Percentiles rank a stretch among this genome's conserved stretches.
These are phyloP conservation scores for Equus przewalskii DNA, from an alignment of 2,113 vertebrate genomes.

Conservation along the genomic window DNA sequence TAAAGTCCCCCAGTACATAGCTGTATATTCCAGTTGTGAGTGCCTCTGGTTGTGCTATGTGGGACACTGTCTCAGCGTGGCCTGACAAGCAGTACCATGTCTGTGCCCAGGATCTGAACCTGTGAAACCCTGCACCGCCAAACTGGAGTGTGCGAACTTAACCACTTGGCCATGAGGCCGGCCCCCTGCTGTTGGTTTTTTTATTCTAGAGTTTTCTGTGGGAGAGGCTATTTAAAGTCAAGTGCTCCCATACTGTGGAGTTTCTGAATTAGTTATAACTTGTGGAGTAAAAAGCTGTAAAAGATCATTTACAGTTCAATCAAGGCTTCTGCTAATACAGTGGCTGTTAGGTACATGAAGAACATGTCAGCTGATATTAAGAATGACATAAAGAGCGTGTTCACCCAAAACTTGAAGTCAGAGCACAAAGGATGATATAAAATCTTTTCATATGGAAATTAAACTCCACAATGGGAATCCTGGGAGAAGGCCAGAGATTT, in stretches of 20 bases:
- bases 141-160: too few relatives aligned
- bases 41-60: too few relatives aligned
- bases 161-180: too few relatives aligned
- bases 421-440: constrained; percentile 73
- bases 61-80: too few relatives aligned
- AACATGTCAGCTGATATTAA: constrained; percentile 73
- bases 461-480: constrained; percentile 55
- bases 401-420: constrained; percentile 74
- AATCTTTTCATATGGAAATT: constrained; percentile 79
- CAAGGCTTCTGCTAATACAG: constrained; percentile 67
- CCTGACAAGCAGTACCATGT: too few relatives aligned
- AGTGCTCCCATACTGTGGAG: background rate
- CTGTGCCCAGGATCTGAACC: too few relatives aligned
- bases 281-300: constrained; percentile 50
- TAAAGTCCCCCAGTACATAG: too few relatives aligned
- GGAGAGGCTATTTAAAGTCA: constrained; percentile 49
- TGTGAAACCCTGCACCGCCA: too few relatives aligned
- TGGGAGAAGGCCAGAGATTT: constrained; percentile 70
- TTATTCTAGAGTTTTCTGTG: constrained; percentile 18
- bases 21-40: too few relatives aligned
- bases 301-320: constrained; percentile 74
- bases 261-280: constrained; percentile 52
- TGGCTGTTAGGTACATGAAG: constrained; percentile 54
- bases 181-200: background rate
- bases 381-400: constrained; percentile 70